Evolutionary conservation across 2,797 vertebrate genomes (phyloP).

Genomic region (Chaenodraco wilsoni): DNA sequence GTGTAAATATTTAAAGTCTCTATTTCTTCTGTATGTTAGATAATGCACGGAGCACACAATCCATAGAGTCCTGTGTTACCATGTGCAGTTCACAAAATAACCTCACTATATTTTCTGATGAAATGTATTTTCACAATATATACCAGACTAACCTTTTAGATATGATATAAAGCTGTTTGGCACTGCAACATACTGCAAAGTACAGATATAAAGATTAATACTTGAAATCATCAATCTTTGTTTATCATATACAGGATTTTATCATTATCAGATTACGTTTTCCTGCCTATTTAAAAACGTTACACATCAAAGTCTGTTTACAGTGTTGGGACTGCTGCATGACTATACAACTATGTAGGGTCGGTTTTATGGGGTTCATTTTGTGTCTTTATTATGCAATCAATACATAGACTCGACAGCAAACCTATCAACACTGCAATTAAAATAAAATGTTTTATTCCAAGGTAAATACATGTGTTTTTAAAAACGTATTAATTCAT

Average conservation of each 20-base stretch:
- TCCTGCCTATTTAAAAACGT: no score
- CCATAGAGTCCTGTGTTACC: background rate
- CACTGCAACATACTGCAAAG: background rate
- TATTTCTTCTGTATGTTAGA: background rate
- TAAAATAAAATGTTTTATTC: no score
- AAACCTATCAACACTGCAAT: no score
- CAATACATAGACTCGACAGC: no score
- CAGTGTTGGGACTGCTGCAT: background rate
- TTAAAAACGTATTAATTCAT: rapidly evolving
- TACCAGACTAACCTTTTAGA: background rate
- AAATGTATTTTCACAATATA: background rate
- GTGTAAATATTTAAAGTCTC: background rate
- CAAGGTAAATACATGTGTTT: no score
- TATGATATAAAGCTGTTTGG: background rate
- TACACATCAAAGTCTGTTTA: background rate
- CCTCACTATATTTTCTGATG: background rate
- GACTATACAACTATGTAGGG: no score
- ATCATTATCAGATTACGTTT: no score
- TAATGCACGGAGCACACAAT: no score
- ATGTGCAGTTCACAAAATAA: background rate
- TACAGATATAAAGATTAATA: background rate
- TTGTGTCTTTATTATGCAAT: no score
- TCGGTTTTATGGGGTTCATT: no score
- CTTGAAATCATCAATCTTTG: background rate
- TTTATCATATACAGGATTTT: background rate